A percentile compares a stretch with the other conserved stretches of the same genome.
Conservation (phyloP, 2,888 invertebrate species). For the Pterobdella sp. region DNA sequence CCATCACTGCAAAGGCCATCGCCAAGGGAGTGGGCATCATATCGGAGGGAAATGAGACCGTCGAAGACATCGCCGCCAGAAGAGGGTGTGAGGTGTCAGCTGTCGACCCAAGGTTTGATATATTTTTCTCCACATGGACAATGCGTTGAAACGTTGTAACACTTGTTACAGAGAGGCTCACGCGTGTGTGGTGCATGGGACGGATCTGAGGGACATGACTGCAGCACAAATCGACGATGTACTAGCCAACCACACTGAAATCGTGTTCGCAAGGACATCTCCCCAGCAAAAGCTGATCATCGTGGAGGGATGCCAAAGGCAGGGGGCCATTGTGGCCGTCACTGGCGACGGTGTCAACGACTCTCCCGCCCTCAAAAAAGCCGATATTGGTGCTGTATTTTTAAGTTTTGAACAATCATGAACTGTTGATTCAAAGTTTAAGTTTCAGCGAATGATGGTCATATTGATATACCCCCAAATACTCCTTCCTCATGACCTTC, state of each 20-base stretch:
- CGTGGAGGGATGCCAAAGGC: conserved; percentile 70
- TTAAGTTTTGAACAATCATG: too few species aligned
- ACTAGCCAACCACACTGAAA: conserved; percentile 82
- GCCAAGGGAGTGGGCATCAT: conserved; percentile 57
- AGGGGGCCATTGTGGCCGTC: conserved; percentile 71
- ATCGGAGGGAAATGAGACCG: conserved; percentile 55
- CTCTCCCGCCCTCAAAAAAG: conserved; percentile 73
- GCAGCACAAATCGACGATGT: conserved; percentile 81
- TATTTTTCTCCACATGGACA: background rate
- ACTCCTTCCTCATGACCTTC: background rate
- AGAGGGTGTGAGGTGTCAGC: conserved; percentile 50
- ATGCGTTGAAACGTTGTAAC: background rate
- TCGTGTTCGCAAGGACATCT: conserved; percentile 89
- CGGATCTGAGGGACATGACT: conserved; percentile 72
- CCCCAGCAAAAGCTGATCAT: conserved; percentile 76
- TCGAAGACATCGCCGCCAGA: conserved; percentile 72
- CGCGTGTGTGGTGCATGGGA: conserved; percentile 51
- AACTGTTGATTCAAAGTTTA: too few species aligned
- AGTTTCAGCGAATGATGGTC: too few species aligned
- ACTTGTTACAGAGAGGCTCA: conserved; percentile 46
- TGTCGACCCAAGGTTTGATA: conserved; percentile 49
- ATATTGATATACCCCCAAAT: too few species aligned
- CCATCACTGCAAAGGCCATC: conserved; percentile 56
- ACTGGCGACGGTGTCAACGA: conserved; percentile 83
- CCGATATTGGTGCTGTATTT: conserved; percentile 57